phyloP scores from a whole-genome alignment of 2,797 vertebrate species.

The Propithecus perrieri region DNA sequence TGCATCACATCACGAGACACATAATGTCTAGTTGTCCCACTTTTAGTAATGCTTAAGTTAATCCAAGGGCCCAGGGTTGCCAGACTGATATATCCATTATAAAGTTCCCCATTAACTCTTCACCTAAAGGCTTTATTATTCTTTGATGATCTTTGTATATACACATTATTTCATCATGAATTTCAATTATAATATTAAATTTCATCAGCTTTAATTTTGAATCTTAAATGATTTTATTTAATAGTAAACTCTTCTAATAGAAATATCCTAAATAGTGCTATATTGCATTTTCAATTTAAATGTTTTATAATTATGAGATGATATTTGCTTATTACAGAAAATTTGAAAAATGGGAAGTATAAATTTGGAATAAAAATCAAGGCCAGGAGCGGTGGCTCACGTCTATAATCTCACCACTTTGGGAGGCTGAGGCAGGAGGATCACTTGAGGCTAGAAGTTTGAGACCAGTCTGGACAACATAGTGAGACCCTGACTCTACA shows the following conservation, averaged over 20 bases:
- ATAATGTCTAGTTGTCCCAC: background rate
- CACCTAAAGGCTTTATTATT: background rate
- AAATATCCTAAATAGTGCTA: background rate
- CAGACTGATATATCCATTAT: background rate
- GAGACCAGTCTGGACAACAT: too few species aligned
- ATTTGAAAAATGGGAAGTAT: background rate
- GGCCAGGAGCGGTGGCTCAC: background rate
- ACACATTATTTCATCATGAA: background rate
- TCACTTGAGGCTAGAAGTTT: background rate
- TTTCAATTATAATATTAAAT: background rate
- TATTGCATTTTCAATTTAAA: background rate
- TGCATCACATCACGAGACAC: background rate
- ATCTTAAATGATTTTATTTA: background rate
- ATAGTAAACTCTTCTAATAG: background rate
- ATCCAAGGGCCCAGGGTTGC: background rate
- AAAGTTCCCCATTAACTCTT: background rate
- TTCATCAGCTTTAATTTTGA: background rate
- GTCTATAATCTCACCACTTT: background rate
- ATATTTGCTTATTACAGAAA: background rate
- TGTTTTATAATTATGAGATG: background rate
- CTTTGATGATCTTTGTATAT: background rate
- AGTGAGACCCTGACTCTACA: too few species aligned
- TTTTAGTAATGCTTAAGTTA: background rate
- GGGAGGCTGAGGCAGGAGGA: background rate
- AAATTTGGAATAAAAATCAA: background rate